Percentiles rank a stretch among this genome's conserved stretches.
Evolutionary conservation across 2,113 vertebrate species (phyloP).

Genomic region (Ivindomyrus marchei): DNA sequence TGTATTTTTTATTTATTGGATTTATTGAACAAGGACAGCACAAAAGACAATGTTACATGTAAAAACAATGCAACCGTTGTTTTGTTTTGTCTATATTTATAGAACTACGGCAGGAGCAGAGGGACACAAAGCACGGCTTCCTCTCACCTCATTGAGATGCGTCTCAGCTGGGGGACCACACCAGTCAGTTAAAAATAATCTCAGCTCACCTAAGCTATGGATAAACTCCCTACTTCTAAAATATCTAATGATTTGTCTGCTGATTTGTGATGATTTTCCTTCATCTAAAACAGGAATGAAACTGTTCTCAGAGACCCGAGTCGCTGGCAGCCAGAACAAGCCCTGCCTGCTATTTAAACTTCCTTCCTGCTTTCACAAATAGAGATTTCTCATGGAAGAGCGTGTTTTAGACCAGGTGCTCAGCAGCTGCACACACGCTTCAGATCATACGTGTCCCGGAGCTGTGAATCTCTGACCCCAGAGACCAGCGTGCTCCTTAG

Average conservation of each 20-base stretch:
- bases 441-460: background rate
- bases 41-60: no score
- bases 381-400: slow-evolving; percentile 6
- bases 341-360: background rate
- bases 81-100: background rate
- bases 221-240: background rate
- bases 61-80: no score
- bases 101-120: background rate
- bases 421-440: background rate
- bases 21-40: no score
- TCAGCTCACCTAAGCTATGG: background rate
- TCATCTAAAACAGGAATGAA: background rate
- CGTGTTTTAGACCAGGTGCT: background rate
- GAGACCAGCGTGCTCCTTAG: background rate
- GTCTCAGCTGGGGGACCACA: background rate
- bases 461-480: background rate
- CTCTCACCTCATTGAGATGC: background rate
- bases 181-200: background rate
- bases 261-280: background rate
- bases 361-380: slow-evolving; percentile 8
- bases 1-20: background rate
- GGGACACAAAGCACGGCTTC: background rate
- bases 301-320: background rate
- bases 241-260: background rate
- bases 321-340: background rate